Evolutionary conservation across 2,113 vertebrate species (phyloP).

Genomic region (Microtus ochrogaster): DNA sequence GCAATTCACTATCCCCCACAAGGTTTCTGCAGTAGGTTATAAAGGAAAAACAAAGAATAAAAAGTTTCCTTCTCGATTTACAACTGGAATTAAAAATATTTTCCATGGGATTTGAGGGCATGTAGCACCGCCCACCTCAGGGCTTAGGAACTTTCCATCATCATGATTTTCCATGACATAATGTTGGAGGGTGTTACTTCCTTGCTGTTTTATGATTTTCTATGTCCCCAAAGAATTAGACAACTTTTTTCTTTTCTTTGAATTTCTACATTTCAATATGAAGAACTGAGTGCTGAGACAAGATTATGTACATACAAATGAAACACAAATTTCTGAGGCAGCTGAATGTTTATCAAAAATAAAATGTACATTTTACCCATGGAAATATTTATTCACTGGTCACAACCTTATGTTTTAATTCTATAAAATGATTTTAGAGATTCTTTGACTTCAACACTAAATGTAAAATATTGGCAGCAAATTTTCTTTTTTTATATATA

Average conservation of each 20-base stretch:
- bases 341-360: not conserved
- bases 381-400: not conserved
- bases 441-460: not conserved
- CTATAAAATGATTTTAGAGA: not conserved
- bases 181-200: not conserved
- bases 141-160: not conserved
- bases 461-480: not conserved
- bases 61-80: not conserved
- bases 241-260: not conserved
- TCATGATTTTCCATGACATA: not conserved
- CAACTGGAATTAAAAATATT: not conserved
- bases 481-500: not conserved
- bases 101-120: not conserved
- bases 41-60: not conserved
- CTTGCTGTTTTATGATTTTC: not conserved
- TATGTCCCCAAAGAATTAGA: conserved; percentile 36
- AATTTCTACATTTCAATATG: not conserved
- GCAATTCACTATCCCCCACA: accelerated
- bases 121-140: not conserved
- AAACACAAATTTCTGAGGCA: accelerated
- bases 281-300: not conserved
- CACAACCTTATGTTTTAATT: not conserved
- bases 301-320: accelerated
- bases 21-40: not conserved
- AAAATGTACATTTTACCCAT: not conserved